Base-by-base conservation (phyloP, 2,797 vertebrate genomes). In the Allobates femoralis region DNA sequence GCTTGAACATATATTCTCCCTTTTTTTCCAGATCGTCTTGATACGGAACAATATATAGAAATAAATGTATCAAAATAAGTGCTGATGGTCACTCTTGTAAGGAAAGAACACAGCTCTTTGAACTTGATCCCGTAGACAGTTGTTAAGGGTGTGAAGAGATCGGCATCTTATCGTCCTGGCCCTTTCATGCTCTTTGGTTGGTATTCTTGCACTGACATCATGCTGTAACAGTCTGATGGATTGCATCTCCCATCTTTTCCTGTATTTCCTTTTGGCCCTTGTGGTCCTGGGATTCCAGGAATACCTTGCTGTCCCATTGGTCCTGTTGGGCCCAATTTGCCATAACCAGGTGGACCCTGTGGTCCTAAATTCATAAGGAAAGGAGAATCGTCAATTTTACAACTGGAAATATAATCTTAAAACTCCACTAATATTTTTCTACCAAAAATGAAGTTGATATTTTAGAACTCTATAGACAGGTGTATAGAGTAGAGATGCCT, bases 251-350 rank as follows among this genome's bases (percentile, higher is more conserved):
- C 98, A 0, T 96, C 93, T 21, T 96, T 96, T 73, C 98, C 98
- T 18, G 96, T 95, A 1, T 95, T 87, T 50, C 98, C 98, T 0
- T 93, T 62, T 4, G 92, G 86, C 0, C 98, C 98, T 0, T 95
- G 93, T 1, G 96, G 90, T 0, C 98, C 98, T 0, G 97, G 95
- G 75, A 99, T 92, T 0, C 98, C 98, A 0, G 98, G 98, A 83
- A 99, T 96, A 19, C 98, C 98, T 91, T 99, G 98, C 85, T 98
- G 98, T 37, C 98, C 98, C 88, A 96, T 95, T 0, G 97, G 87
- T 50, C 98, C 98, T 0, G 97, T 95, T 14, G 96, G 92, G 0
- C 98, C 98, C 91, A 96, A 96, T 92, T 99, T 99, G 67, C 98
- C 96, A 0, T 99, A 99, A 55, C 98, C 98, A 5, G 94, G 97